Percentiles rank a stretch among this genome's conserved stretches.
Evolutionary conservation across 2,888 invertebrate genomes (phyloP).

Genomic region (Drosophila mettleri): DNA sequence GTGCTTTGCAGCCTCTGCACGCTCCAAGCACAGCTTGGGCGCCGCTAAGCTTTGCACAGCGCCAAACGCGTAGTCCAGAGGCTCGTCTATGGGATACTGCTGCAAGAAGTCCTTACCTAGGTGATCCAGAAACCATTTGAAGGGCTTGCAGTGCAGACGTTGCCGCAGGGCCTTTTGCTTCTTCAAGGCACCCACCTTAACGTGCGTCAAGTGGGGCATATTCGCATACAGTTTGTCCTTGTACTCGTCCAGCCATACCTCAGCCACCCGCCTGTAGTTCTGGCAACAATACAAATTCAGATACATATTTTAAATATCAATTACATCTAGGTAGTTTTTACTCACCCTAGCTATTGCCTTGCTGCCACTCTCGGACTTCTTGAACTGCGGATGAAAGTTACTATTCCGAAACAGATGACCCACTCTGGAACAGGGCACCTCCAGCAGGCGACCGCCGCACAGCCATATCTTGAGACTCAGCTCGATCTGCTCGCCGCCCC

Average conservation of each 20-base stretch:
- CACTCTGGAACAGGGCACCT: slow-evolving; percentile 96
- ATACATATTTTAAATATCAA: neutral
- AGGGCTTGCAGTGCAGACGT: slow-evolving; percentile 93
- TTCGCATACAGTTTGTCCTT: slow-evolving; percentile 93
- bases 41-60: slow-evolving; percentile 88
- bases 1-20: slow-evolving; percentile 83
- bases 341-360: slow-evolving; percentile 84
- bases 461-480: slow-evolving; percentile 98
- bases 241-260: slow-evolving; percentile 99
- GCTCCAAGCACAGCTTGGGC: slow-evolving; percentile 90
- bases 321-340: accelerated
- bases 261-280: slow-evolving; percentile 96
- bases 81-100: slow-evolving; percentile 96
- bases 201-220: slow-evolving; percentile 89
- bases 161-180: slow-evolving; percentile 90
- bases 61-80: slow-evolving; percentile 92
- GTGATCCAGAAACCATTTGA: slow-evolving; percentile 97
- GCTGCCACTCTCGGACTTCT: slow-evolving; percentile 95
- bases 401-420: slow-evolving; percentile 95
- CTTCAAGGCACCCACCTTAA: slow-evolving; percentile 92
- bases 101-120: slow-evolving; percentile 94
- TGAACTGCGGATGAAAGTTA: slow-evolving; percentile 94
- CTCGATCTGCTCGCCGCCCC: slow-evolving; percentile 99
- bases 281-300: slow-evolving; percentile 77
- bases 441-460: slow-evolving; percentile 96